Evolutionary conservation across 2,113 vertebrate species (phyloP).

Genomic region (Stegostoma tigrinum): DNA sequence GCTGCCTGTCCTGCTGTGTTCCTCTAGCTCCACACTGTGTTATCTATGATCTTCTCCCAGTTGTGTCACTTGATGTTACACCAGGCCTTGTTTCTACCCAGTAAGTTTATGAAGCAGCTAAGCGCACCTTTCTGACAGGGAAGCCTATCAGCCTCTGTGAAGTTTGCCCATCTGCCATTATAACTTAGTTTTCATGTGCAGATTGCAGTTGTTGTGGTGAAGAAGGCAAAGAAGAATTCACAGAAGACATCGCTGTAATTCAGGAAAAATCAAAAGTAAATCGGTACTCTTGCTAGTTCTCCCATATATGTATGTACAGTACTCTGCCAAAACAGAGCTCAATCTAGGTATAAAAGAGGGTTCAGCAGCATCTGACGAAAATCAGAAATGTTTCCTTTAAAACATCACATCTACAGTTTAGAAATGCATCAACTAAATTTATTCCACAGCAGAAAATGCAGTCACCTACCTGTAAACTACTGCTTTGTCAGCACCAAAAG

Average conservation of each 20-base stretch:
- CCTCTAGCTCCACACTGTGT: too few relatives aligned
- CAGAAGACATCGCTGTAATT: background rate
- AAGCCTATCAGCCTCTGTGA: background rate
- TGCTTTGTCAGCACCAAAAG: slow-evolving; percentile 87
- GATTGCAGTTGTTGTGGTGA: background rate
- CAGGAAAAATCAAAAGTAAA: background rate
- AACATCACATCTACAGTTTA: background rate
- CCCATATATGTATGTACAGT: background rate
- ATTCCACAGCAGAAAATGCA: background rate
- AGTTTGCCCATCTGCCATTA: background rate
- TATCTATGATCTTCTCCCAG: background rate
- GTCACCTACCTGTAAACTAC: slow-evolving; percentile 78
- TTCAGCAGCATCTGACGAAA: background rate
- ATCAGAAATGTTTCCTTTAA: background rate
- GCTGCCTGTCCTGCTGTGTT: too few relatives aligned
- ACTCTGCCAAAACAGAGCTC: too few relatives aligned
- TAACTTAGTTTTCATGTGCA: background rate
- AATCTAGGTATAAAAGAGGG: background rate
- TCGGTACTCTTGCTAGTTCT: background rate
- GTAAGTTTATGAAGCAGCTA: background rate
- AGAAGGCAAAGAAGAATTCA: background rate
- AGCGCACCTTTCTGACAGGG: background rate
- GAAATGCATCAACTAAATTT: background rate
- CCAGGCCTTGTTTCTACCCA: background rate
- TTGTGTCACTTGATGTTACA: background rate